Evolutionary conservation across 2,797 vertebrate species (phyloP).

Genomic region (Ctenopoma kingsleyae): DNA sequence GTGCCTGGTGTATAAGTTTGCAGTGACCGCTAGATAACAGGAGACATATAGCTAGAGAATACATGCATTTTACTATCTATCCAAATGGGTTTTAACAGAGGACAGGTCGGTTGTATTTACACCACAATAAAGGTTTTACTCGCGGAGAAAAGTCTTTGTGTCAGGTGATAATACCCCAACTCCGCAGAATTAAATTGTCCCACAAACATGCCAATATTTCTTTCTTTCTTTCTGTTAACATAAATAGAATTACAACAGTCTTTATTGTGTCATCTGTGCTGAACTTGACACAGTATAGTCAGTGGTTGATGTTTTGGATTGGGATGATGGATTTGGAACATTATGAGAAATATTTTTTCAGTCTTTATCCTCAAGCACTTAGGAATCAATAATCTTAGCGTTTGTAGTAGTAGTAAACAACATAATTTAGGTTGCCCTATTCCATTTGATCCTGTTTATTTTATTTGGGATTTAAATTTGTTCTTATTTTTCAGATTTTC

Average conservation of each 20-base stretch:
- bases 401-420: conserved; percentile 43
- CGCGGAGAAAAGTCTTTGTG: conserved; percentile 1
- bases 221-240: conserved; percentile 6
- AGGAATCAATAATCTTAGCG: conserved; percentile 48
- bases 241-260: background rate
- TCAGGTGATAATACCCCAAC: background rate
- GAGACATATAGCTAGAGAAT: conserved; percentile 6
- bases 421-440: conserved; percentile 15
- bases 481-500: conserved; percentile 12
- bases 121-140: conserved; percentile 2
- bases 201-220: background rate
- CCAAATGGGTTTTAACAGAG: background rate
- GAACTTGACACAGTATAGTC: conserved; percentile 54
- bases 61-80: conserved; percentile 7
- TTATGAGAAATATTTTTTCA: conserved; percentile 67
- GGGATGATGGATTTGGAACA: conserved; percentile 66
- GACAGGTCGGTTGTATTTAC: conserved; percentile 6
- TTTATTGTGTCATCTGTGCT: conserved; percentile 38
- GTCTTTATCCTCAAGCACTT: conserved; percentile 64
- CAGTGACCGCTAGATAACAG: background rate
- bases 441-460: conserved; percentile 9
- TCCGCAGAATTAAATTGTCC: background rate
- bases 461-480: background rate
- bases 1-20: conserved; percentile 6
- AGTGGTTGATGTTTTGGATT: conserved; percentile 45